Conservation (phyloP, 2,888 invertebrate genomes). For the Diarsia dahlii region DNA sequence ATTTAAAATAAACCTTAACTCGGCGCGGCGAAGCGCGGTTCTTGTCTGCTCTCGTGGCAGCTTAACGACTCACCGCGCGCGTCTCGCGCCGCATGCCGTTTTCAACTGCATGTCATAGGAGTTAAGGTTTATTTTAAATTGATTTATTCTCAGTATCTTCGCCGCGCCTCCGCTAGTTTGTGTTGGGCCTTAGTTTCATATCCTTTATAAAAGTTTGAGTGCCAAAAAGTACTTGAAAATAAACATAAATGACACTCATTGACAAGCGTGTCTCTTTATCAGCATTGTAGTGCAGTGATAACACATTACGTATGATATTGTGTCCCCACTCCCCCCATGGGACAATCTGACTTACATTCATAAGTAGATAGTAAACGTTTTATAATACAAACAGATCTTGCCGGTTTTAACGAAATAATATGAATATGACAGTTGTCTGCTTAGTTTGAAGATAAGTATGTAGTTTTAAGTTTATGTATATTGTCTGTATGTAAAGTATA, state of each 20-base stretch:
- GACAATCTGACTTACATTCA: constrained; percentile 11
- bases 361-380: constrained; percentile 28
- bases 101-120: no score
- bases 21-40: no score
- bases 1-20: no score
- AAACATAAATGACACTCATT: neutral
- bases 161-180: no score
- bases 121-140: no score
- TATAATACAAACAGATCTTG: constrained; percentile 32
- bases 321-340: neutral
- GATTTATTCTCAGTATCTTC: no score
- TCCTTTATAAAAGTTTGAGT: no score
- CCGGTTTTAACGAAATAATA: constrained; percentile 31
- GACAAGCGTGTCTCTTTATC: neutral
- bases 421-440: constrained; percentile 1
- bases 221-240: neutral
- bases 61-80: no score
- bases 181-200: neutral
- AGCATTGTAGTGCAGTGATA: constrained; percentile 7
- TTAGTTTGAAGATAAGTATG: constrained; percentile 28
- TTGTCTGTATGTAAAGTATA: constrained; percentile 7
- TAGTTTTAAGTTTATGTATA: constrained; percentile 15
- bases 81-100: no score
- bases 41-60: no score
- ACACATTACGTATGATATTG: constrained; percentile 12